phyloP scores from a whole-genome alignment of 2,888 invertebrate genomes.

The Hirtodrosophila trivittata region DNA sequence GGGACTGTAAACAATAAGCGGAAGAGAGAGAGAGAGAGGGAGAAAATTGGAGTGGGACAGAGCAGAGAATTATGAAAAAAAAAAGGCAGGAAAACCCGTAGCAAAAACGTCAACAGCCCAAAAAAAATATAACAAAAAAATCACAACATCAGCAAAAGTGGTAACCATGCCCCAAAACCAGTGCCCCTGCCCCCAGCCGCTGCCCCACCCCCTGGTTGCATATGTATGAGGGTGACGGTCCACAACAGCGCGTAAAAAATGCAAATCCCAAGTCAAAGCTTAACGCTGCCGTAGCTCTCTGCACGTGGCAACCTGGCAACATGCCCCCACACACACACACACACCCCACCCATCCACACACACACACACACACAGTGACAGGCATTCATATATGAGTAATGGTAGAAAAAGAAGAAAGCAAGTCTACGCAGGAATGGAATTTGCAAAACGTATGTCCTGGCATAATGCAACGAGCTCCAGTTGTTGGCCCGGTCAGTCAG shows the following conservation, averaged over 20 bases:
- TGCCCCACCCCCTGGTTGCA: background rate
- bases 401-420: conserved; percentile 28
- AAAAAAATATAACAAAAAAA: conserved; percentile 42
- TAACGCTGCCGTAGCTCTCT: conserved; percentile 59
- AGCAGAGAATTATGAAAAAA: conserved; percentile 48
- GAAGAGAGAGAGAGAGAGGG: conserved; percentile 8
- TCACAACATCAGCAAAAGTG: conserved; percentile 79
- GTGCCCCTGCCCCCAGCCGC: background rate
- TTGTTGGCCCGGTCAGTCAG: conserved; percentile 50
- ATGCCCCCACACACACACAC: conserved; percentile 26
- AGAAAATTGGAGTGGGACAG: background rate
- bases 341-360: conserved; percentile 2
- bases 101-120: conserved; percentile 73
- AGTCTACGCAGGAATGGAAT: conserved; percentile 73
- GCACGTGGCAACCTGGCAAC: conserved; percentile 77
- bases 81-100: conserved; percentile 62
- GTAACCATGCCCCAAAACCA: conserved; percentile 21
- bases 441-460: conserved; percentile 74
- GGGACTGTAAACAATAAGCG: background rate
- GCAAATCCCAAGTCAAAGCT: conserved; percentile 83
- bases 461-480: conserved; percentile 73
- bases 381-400: conserved; percentile 60
- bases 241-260: conserved; percentile 72
- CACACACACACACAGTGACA: background rate
- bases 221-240: conserved; percentile 29